Evolutionary conservation across 2,797 vertebrate species (phyloP).

Genomic region (Garrulus glandarius): DNA sequence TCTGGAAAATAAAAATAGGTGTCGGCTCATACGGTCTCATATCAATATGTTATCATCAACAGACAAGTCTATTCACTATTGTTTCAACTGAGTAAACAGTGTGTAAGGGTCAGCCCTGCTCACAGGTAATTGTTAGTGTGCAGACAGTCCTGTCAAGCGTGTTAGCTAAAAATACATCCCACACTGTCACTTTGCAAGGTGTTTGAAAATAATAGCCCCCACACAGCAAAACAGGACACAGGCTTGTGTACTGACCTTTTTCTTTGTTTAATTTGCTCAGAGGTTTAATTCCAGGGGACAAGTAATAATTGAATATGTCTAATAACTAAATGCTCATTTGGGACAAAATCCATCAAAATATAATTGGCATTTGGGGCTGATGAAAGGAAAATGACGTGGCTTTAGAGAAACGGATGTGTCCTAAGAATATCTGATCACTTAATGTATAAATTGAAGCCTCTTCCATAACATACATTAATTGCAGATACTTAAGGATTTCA

Average conservation of each 20-base stretch:
- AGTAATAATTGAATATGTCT: conserved; percentile 81
- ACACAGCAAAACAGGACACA: conserved; percentile 80
- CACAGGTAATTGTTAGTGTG: conserved; percentile 88
- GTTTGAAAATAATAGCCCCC: conserved; percentile 87
- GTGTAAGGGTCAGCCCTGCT: conserved; percentile 84
- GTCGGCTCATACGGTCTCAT: conserved; percentile 68
- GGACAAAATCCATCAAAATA: conserved; percentile 81
- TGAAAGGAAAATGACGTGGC: conserved; percentile 62
- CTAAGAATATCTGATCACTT: conserved; percentile 73
- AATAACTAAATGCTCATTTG: conserved; percentile 82
- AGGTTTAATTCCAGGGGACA: conserved; percentile 80
- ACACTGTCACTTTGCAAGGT: conserved; percentile 87
- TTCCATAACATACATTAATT: conserved; percentile 78
- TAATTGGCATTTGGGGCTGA: conserved; percentile 79
- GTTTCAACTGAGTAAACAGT: conserved; percentile 87
- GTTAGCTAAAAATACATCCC: conserved; percentile 87
- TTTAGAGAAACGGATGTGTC: conserved; percentile 51
- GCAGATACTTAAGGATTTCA: conserved; percentile 74
- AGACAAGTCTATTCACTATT: conserved; percentile 79
- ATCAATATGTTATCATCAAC: conserved; percentile 82
- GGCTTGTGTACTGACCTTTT: conserved; percentile 88
- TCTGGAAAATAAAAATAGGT: conserved; percentile 70
- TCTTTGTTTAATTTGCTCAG: conserved; percentile 81
- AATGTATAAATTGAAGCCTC: conserved; percentile 72
- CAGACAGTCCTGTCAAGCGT: conserved; percentile 83